Conservation (phyloP, 1,140 invertebrate genomes). For the Akabosia matsudoensis region DNA sequence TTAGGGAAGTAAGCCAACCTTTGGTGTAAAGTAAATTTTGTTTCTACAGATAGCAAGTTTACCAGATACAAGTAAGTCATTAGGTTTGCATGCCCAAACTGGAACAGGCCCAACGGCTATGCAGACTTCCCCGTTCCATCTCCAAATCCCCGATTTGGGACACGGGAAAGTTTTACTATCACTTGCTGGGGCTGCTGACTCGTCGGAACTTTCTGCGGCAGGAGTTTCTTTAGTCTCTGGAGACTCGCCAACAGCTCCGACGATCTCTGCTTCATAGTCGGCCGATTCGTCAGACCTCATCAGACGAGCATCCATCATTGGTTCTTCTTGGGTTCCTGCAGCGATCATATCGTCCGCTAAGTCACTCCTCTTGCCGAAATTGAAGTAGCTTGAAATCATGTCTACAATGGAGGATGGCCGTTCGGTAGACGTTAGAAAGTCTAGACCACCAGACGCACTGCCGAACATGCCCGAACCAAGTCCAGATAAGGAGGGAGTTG, state of each 20-base stretch:
- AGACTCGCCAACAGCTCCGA: neutral
- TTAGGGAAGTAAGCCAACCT: neutral
- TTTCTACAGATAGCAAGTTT: slow-evolving; percentile 41
- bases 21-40: slow-evolving; percentile 31
- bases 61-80: slow-evolving; percentile 37
- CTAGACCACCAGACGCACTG: neutral
- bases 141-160: slow-evolving; percentile 40
- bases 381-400: neutral
- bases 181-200: neutral
- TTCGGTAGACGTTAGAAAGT: neutral
- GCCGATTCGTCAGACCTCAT: neutral
- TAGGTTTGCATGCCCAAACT: slow-evolving; percentile 41
- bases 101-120: slow-evolving; percentile 40
- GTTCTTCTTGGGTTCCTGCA: neutral
- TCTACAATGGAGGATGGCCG: neutral
- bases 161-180: slow-evolving; percentile 26
- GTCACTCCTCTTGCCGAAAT: neutral
- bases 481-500: neutral
- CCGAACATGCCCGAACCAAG: neutral
- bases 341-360: neutral
- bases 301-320: neutral
- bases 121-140: slow-evolving; percentile 39
- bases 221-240: slow-evolving; percentile 1
- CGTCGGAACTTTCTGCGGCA: neutral
- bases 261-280: slow-evolving; percentile 5